Evolutionary conservation across 2,888 invertebrate species (phyloP).

Genomic region (Phlogophora meticulosa): DNA sequence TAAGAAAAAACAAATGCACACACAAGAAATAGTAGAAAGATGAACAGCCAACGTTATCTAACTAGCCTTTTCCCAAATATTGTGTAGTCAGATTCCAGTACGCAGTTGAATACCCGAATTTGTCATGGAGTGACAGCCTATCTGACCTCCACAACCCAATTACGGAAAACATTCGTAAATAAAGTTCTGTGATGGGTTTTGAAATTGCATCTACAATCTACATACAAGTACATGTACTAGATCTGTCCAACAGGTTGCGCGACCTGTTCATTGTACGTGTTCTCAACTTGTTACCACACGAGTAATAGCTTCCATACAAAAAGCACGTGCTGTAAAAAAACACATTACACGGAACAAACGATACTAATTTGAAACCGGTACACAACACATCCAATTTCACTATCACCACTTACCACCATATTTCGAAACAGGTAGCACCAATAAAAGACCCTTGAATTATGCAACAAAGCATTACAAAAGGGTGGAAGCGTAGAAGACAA

Average conservation of each 20-base stretch:
- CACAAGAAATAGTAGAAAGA: no score
- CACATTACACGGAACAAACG: constrained; percentile 51
- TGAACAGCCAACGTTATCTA: no score
- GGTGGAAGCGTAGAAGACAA: constrained; percentile 74
- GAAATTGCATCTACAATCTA: neutral
- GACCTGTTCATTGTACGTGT: constrained; percentile 42
- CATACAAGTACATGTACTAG: neutral
- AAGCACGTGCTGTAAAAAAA: constrained; percentile 56
- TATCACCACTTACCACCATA: constrained; percentile 58
- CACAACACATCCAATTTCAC: constrained; percentile 60
- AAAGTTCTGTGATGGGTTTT: no score
- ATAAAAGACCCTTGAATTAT: constrained; percentile 72
- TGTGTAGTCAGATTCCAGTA: no score
- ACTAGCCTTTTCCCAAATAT: no score
- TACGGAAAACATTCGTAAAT: no score
- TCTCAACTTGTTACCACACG: constrained; percentile 50
- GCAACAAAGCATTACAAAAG: constrained; percentile 73
- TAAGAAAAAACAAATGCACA: no score
- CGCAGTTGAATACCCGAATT: no score
- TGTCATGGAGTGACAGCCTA: no score
- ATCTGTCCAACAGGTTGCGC: constrained; percentile 25
- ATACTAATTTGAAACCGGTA: constrained; percentile 57
- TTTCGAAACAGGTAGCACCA: constrained; percentile 55
- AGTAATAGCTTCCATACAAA: constrained; percentile 45
- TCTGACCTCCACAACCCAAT: no score